Conservation (phyloP, 2,888 invertebrate species). For the Polyploca ridens region DNA sequence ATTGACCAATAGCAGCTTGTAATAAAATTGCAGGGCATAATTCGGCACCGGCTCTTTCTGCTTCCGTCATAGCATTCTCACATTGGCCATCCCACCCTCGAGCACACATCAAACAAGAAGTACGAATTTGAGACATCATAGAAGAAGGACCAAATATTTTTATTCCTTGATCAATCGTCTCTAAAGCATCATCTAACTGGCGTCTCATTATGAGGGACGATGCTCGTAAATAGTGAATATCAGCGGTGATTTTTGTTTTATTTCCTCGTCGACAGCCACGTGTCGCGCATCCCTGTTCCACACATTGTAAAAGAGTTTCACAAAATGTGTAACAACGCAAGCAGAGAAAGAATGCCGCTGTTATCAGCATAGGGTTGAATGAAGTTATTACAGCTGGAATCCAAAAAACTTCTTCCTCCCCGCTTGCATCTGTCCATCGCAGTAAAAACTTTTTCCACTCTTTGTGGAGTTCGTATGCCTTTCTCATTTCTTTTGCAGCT, state of each 20-base stretch:
- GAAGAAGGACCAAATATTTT: slow-evolving; percentile 63
- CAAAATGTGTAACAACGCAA: slow-evolving; percentile 68
- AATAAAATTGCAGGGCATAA: slow-evolving; percentile 57
- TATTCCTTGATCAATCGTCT: slow-evolving; percentile 51
- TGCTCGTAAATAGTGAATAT: slow-evolving; percentile 64
- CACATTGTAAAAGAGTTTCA: slow-evolving; percentile 61
- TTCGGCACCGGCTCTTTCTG: slow-evolving; percentile 62
- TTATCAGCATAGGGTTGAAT: slow-evolving; percentile 63
- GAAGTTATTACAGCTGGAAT: slow-evolving; percentile 51
- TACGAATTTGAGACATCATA: slow-evolving; percentile 65
- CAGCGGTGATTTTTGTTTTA: slow-evolving; percentile 37
- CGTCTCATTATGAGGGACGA: slow-evolving; percentile 59
- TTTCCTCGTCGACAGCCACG: slow-evolving; percentile 49
- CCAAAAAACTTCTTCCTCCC: slow-evolving; percentile 74
- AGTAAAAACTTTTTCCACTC: slow-evolving; percentile 65
- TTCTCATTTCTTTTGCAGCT: slow-evolving; percentile 71
- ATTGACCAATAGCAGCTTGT: slow-evolving; percentile 57
- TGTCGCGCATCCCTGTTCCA: slow-evolving; percentile 56
- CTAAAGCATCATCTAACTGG: slow-evolving; percentile 53
- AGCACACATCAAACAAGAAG: slow-evolving; percentile 54
- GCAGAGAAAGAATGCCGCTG: slow-evolving; percentile 77
- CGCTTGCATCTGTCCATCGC: slow-evolving; percentile 66
- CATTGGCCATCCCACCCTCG: slow-evolving; percentile 67
- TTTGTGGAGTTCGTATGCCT: slow-evolving; percentile 58
- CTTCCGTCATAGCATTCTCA: slow-evolving; percentile 53